phyloP scores from a whole-genome alignment of 2,888 invertebrate species.

The Caenorhabditis japonica region DNA sequence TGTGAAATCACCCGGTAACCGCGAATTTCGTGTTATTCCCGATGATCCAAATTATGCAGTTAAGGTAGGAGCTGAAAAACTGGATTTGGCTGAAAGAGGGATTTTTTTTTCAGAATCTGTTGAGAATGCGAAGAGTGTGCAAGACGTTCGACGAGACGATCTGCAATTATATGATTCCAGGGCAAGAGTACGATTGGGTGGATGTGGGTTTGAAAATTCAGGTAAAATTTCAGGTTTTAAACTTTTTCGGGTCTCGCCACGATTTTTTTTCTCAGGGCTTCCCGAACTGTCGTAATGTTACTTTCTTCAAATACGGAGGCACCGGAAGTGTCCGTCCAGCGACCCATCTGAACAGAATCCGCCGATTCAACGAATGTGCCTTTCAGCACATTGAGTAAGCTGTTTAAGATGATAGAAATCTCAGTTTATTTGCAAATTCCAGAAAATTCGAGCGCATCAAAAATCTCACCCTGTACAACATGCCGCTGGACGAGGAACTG shows the following conservation, averaged over 20 bases:
- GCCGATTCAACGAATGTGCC: constrained; percentile 10
- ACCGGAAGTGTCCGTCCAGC: constrained; percentile 7
- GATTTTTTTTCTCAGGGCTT: too few relatives aligned
- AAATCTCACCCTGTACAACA: constrained; percentile 4
- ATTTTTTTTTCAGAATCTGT: constrained; percentile 19
- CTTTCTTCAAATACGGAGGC: constrained; percentile 20
- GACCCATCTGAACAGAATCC: constrained; percentile 7
- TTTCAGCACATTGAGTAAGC: constrained; percentile 15
- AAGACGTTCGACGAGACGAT: constrained; percentile 8
- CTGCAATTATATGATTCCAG: constrained; percentile 16
- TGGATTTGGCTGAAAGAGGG: too few relatives aligned
- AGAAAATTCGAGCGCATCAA: constrained; percentile 21
- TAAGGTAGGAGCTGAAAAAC: background rate
- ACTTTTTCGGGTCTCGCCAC: too few relatives aligned
- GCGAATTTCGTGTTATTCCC: too few relatives aligned
- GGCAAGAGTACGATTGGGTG: background rate
- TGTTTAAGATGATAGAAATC: background rate
- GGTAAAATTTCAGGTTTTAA: too few relatives aligned
- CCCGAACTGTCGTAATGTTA: background rate
- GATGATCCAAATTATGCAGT: too few relatives aligned
- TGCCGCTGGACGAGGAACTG: constrained; percentile 11
- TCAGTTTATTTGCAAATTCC: constrained; percentile 1
- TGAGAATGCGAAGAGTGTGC: constrained; percentile 19
- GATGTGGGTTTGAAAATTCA: constrained; percentile 12
- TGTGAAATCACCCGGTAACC: too few relatives aligned